Evolutionary conservation across 2,888 invertebrate species (phyloP), one percentile per base, ranked within the genome.

Genomic region (Eristalis tenax): DNA sequence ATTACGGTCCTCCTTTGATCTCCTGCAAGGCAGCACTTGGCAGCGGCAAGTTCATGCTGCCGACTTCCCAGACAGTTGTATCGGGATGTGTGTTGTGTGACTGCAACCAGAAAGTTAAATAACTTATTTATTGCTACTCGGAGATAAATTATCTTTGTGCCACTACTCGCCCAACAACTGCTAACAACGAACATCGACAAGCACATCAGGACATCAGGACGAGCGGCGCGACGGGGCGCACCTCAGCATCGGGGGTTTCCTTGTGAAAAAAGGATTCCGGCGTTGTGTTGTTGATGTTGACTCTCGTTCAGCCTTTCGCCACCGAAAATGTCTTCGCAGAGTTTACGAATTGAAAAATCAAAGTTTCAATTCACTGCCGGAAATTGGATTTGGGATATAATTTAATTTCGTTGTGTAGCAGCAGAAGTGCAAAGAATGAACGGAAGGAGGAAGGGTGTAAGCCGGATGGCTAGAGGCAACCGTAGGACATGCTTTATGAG

Each of bases 371-470:
- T 89, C 84, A 89, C 83, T 74, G 83, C 50, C 77, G 90, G 89
- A 89, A 90, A 90, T 89, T 89, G 88, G 84, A 89, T 89, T 89
- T 88, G 82, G 65, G 79, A 88, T 87, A 88, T 89, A 88, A 89
- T 88, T 89, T 89, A 83, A 89, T 89, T 89, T 88, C 66, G 50
- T 26, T 73, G 76, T 79, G 32, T 32, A 32, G 32, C 32, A 76
- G 68, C 63, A 66, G 71, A 66, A 71, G 23, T 59, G 40, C 56
- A 64, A 75, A 75, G 32, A 66, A 65, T 81, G 28, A 69, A 28
- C 22, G 2, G 32, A 56, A 15, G 50, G 22, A 28, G 18, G 61
- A 43, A 56, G 38, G 23, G 40, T 57, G 43, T 50, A 66, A 76
- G 32, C 70, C 63, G 81, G 70, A 80, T 66, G 38, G 38, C 40